These are phyloP conservation scores for Girardia tigrina DNA, from an alignment of 2,888 invertebrate species.

Conservation along the genomic window DNA sequence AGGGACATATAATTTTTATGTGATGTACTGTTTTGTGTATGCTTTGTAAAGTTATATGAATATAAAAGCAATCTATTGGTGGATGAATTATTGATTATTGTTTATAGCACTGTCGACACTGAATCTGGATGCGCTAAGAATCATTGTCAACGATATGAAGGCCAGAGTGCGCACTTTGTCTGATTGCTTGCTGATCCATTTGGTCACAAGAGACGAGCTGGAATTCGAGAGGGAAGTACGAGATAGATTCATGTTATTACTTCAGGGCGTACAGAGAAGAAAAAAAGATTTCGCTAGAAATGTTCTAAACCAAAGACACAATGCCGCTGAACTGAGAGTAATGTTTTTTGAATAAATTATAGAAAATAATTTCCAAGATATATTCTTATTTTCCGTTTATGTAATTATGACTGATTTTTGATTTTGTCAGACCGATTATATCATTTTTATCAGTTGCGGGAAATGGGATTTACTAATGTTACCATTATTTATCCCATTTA, in stretches of 20 bases:
- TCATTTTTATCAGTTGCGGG: too few species aligned
- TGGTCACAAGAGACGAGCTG: conserved; percentile 8
- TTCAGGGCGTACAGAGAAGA: background rate
- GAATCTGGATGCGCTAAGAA: conserved; percentile 5
- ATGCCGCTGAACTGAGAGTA: conserved; percentile 12
- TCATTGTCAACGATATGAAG: conserved; percentile 4
- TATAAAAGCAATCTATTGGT: too few species aligned
- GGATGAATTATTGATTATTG: too few species aligned
- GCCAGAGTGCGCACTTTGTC: conserved; percentile 3
- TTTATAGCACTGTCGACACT: background rate
- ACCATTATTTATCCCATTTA: too few species aligned
- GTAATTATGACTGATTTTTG: too few species aligned
- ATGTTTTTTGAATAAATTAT: background rate
- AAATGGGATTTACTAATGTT: too few species aligned
- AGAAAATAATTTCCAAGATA: too few species aligned
- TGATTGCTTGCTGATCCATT: conserved; percentile 19
- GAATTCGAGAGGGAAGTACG: conserved; percentile 15
- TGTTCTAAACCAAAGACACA: conserved; percentile 10
- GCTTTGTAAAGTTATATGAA: too few species aligned
- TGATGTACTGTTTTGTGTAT: too few species aligned
- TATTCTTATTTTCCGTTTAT: too few species aligned
- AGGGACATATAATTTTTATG: too few species aligned
- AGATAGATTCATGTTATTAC: conserved; percentile 10
- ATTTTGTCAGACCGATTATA: too few species aligned
- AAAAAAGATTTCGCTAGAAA: conserved; percentile 8